Evolutionary conservation across 2,113 vertebrate genomes (phyloP), one percentile per base, ranked within the genome.

Genomic region (Carassius carassius): DNA sequence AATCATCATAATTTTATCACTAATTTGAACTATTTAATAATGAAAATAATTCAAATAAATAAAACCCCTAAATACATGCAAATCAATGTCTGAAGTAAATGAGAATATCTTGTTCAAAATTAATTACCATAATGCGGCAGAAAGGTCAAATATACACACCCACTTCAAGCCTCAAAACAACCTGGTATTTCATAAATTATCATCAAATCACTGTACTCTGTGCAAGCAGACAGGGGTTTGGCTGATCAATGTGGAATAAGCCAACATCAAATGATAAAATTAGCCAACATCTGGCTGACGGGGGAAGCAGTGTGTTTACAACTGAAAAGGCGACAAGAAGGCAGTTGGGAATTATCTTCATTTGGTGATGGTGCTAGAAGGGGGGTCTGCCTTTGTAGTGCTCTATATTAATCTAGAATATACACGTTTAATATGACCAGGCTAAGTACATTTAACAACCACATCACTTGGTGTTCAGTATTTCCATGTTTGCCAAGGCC

Each of bases 51-150:
- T 21, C 14, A 54, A 62, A 69, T 86, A 89, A 84, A 86, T 83
- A 88, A 91, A 32, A 0, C 2, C 25, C 4, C 14, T 90, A 87
- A 89, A 83, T 85, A 87, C 86, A 90, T 89, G 82, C 82, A 92
- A 92, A 93, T 91, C 88, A 78, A 74, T 78, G 84, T 82, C 82
- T 21, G 88, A 84, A 84, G 87, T 86, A 89, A 86, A 85, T 88
- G 84, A 7, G 86, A 86, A 91, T 88, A 87, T 91, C 87, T 89
- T 86, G 88, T 92, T 91, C 83, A 88, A 90, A 86, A 32, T 89
- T 11, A 23, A 85, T 51, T 75, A 85, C 5, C 86, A 85, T 16
- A 21, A 7, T 2, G 51, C 32, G 51, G 67, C 74, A 74, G 37
- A 25, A 80, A 91, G 90, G 89, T 91, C 90, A 90, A 76, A 41